Percentiles rank a stretch among this genome's conserved stretches.
phyloP scores from a whole-genome alignment of 2,797 vertebrate genomes.

The Lateolabrax maculatus region DNA sequence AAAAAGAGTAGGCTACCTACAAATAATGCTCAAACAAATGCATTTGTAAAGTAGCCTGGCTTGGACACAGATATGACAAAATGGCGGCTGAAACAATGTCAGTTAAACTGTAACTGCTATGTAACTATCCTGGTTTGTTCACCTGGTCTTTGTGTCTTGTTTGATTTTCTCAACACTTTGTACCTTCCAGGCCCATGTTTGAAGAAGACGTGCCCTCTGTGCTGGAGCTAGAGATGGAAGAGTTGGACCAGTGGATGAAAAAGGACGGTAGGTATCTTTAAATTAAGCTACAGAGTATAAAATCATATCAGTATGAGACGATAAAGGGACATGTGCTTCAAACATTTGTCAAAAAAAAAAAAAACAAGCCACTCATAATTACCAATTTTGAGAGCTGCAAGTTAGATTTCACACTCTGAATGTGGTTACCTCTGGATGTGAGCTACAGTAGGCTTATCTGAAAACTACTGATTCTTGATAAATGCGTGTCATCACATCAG shows the following conservation, averaged over 20 bases:
- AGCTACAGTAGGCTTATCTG: background rate
- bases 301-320: background rate
- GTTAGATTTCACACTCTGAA: background rate
- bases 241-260: constrained; percentile 96
- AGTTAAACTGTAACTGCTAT: background rate
- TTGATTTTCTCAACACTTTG: background rate
- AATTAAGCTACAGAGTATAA: background rate
- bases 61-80: background rate
- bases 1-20: background rate
- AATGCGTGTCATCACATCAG: background rate
- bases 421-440: background rate
- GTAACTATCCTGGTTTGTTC: too few species aligned
- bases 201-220: constrained; percentile 98
- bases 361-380: background rate
- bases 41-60: background rate
- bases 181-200: constrained; percentile 93
- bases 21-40: background rate
- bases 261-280: constrained; percentile 85
- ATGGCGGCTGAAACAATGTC: background rate
- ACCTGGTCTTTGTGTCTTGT: background rate
- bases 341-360: background rate
- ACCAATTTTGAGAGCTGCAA: background rate
- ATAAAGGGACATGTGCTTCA: background rate
- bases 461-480: background rate
- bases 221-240: constrained; percentile 98